Evolutionary conservation across 2,797 vertebrate genomes (phyloP), one percentile per base, ranked within the genome.

Genomic region (Melanogrammus aeglefinus): DNA sequence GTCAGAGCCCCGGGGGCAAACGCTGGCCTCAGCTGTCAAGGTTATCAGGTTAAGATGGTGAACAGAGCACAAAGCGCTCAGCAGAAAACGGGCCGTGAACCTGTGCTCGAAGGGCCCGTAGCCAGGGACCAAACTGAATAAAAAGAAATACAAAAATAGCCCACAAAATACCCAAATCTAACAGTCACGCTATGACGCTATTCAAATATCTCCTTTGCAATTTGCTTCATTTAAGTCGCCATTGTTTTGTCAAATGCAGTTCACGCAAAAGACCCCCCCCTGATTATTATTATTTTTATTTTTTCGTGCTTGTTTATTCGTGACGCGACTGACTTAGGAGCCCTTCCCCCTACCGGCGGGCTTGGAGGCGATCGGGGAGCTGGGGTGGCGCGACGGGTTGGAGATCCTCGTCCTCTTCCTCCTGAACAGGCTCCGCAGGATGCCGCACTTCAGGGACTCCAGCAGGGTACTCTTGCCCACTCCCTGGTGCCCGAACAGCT

Each of bases 371-470:
- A 96, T 79, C 6, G 97, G 96, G 1, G 97, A 99, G 16, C 96
- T 95, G 0, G 97, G 98, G 80, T 97, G 97, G 12, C 96, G 94
- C 2, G 92, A 83, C 0, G 95, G 93, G 86, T 93, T 97, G 84
- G 94, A 93, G 76, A 97, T 91, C 8, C 96, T 94, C 16, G 96
- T 95, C 74, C 96, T 92, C 79, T 95, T 95, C 79, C 97, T 95
- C 79, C 96, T 94, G 92, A 99, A 99, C 88, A 99, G 97, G 88
- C 97, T 97, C 84, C 98, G 92, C 80, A 99, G 91, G 84, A 99
- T 96, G 69, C 98, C 97, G 0, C 98, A 99, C 75, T 96, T 98
- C 76, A 99, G 95, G 29, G 97, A 99, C 83, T 99, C 98, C 80
- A 99, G 94, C 0, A 99, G 94, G 0, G 95, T 94, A 78, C 96